These are phyloP conservation scores for Ditula angustiorana DNA, from an alignment of 2,888 invertebrate species.

Conservation along the genomic window DNA sequence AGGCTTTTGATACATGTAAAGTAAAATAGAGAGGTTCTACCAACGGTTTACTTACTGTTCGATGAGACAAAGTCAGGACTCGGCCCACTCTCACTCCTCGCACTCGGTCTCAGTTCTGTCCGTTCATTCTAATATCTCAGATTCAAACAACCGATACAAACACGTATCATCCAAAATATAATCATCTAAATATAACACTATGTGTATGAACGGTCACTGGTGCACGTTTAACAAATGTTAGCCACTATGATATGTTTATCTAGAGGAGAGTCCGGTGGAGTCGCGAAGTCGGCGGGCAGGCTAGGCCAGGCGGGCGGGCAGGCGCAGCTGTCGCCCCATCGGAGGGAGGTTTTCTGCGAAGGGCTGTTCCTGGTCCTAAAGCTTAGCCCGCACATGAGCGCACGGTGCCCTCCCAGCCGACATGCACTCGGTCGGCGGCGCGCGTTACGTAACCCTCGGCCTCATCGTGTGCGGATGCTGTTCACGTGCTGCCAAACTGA, in stretches of 20 bases:
- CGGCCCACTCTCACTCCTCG: slow-evolving; percentile 9
- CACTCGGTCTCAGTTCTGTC: slow-evolving; percentile 21
- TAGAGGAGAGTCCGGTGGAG: slow-evolving; percentile 36
- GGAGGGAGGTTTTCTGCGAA: slow-evolving; percentile 98
- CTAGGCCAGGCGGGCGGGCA: slow-evolving; percentile 41
- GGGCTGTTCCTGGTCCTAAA: slow-evolving; percentile 98
- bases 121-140: slow-evolving; percentile 3
- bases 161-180: slow-evolving; percentile 60
- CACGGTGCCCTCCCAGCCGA: slow-evolving; percentile 68
- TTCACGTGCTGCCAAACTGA: slow-evolving; percentile 63
- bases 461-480: slow-evolving; percentile 48
- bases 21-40: background rate
- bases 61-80: background rate
- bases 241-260: slow-evolving; percentile 18
- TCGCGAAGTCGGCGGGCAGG: slow-evolving; percentile 27
- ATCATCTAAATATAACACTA: slow-evolving; percentile 53
- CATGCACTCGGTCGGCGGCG: slow-evolving; percentile 56
- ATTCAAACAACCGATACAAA: slow-evolving; percentile 48
- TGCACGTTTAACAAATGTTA: slow-evolving; percentile 38
- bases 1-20: too few relatives aligned
- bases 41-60: slow-evolving; percentile 24
- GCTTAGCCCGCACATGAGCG: slow-evolving; percentile 97
- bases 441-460: slow-evolving; percentile 68
- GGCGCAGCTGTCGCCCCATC: slow-evolving; percentile 97
- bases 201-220: slow-evolving; percentile 47